Conservation (phyloP, 2,113 vertebrate species). For the Crocuta crocuta region DNA sequence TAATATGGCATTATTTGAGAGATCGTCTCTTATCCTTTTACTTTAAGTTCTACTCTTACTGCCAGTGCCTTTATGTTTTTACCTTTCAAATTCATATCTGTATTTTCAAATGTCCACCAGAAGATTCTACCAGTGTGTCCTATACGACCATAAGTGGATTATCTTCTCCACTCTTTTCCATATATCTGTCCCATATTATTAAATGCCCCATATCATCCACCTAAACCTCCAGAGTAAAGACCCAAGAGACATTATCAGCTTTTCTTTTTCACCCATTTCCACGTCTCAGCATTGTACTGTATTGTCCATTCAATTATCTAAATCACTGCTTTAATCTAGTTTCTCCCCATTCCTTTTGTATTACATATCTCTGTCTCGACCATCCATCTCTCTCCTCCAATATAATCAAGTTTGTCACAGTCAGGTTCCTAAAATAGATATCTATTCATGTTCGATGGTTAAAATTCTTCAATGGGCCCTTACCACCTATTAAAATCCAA, state of each 20-base stretch:
- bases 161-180: not conserved
- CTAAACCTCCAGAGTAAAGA: not conserved
- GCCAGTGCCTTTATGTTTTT: not conserved
- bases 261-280: not conserved
- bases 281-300: not conserved
- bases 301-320: not conserved
- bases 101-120: not conserved
- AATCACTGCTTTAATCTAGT: not conserved
- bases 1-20: not conserved
- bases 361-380: not conserved
- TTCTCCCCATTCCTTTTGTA: not conserved
- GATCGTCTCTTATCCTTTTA: not conserved
- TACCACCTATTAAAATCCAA: not conserved
- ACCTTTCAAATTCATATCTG: not conserved
- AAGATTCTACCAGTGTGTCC: not conserved
- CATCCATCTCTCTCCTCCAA: not conserved
- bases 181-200: not conserved
- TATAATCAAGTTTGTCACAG: not conserved
- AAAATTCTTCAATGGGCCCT: not conserved
- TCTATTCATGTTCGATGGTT: not conserved
- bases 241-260: not conserved
- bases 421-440: not conserved
- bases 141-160: not conserved
- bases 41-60: constrained; percentile 15
- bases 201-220: not conserved